A percentile compares a stretch with the other conserved stretches of the same genome.
phyloP scores from a whole-genome alignment of 2,797 vertebrate species.

The Schizopygopsis pylzovi region DNA sequence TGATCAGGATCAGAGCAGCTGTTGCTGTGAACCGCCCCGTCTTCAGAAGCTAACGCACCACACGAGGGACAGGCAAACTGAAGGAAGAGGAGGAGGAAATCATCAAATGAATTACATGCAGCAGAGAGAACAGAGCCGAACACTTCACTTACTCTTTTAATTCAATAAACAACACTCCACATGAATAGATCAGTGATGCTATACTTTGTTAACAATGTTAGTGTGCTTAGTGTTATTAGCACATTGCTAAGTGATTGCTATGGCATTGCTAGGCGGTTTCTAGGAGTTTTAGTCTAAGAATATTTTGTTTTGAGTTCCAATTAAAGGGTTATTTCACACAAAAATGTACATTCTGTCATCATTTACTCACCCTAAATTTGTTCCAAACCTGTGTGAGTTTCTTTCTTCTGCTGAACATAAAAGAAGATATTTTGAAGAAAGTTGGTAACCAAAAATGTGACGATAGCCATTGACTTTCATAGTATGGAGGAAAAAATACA shows the following conservation, averaged over 20 bases:
- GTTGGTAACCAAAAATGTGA: not conserved
- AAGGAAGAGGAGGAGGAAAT: slow-evolving; percentile 35
- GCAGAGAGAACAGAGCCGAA: not conserved
- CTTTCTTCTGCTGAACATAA: not conserved
- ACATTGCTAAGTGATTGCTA: not conserved
- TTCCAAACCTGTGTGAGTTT: not conserved
- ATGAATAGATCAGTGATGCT: not conserved
- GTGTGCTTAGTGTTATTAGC: not conserved
- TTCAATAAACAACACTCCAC: not conserved
- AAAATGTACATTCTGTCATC: not conserved
- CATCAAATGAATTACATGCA: not conserved
- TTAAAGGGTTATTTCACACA: not conserved
- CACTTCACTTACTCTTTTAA: not conserved
- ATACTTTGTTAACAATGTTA: not conserved
- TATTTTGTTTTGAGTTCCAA: not conserved
- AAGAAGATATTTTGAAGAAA: not conserved
- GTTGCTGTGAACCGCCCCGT: slow-evolving; percentile 79
- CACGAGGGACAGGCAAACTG: slow-evolving; percentile 88
- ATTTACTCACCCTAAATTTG: not conserved
- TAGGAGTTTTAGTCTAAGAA: not conserved
- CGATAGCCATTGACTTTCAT: not conserved
- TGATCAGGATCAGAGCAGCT: slow-evolving; percentile 86
- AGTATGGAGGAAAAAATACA: too few species aligned
- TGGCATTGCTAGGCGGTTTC: not conserved
- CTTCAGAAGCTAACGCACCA: slow-evolving; percentile 81